phyloP scores from a whole-genome alignment of 2,113 vertebrate genomes.

The zebrafish (Danio rerio) region GRCz12tu NC_133198.1:38772001-38772500 shows the following conservation, averaged over 20 bases:
- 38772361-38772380: constrained; percentile 18
- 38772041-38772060: neutral
- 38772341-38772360: constrained; percentile 5
- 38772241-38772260: neutral
- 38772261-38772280: neutral
- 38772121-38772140: too few relatives aligned
- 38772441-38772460: constrained; percentile 10
- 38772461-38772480: neutral
- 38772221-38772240: constrained; percentile 23
- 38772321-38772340: neutral
- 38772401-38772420: neutral
- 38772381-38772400: neutral
- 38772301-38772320: neutral
- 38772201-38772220: neutral
- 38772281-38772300: constrained; percentile 13
- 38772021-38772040: too few relatives aligned
- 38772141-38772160: neutral
- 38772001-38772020: neutral
- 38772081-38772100: constrained; percentile 24
- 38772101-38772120: constrained; percentile 23
- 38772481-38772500: constrained; percentile 22
- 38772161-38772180: neutral
- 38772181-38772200: constrained; percentile 7
- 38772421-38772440: constrained; percentile 26
- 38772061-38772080: neutral